phyloP scores from a whole-genome alignment of 2,888 invertebrate genomes.

The Rutpela maculata region DNA sequence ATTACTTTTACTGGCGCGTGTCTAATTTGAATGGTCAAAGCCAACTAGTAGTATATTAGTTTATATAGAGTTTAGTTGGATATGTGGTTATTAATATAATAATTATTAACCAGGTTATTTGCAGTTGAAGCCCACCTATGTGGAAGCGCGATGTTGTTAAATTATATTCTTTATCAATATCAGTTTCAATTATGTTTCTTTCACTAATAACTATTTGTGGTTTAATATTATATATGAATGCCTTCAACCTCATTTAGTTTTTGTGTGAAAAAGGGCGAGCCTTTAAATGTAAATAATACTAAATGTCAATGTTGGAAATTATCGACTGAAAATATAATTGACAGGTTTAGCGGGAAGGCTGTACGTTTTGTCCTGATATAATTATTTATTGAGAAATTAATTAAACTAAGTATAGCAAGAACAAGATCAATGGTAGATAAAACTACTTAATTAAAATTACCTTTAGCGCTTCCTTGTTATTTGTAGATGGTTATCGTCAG shows the following conservation, averaged over 20 bases:
- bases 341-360: not conserved
- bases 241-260: slow-evolving; percentile 7
- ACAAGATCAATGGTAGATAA: slow-evolving; percentile 18
- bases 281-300: not conserved
- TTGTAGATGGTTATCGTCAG: not conserved
- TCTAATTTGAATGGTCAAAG: slow-evolving; percentile 63
- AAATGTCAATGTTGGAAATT: slow-evolving; percentile 5
- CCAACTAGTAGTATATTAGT: slow-evolving; percentile 47
- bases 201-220: slow-evolving; percentile 16
- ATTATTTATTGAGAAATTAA: not conserved
- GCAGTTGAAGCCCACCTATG: slow-evolving; percentile 39
- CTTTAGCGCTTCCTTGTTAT: slow-evolving; percentile 10
- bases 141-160: slow-evolving; percentile 47
- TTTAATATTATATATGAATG: not conserved
- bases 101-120: slow-evolving; percentile 9
- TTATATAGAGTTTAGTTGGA: not conserved
- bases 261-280: not conserved
- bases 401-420: slow-evolving; percentile 2
- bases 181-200: slow-evolving; percentile 45
- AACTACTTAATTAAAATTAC: slow-evolving; percentile 9
- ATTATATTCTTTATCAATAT: slow-evolving; percentile 45
- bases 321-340: slow-evolving; percentile 1
- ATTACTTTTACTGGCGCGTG: slow-evolving; percentile 60
- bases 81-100: slow-evolving; percentile 12
- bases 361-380: not conserved